A percentile compares a stretch with the other conserved stretches of the same genome.
Evolutionary conservation across 2,797 vertebrate genomes (phyloP).

Genomic region (Martes flavigula): DNA sequence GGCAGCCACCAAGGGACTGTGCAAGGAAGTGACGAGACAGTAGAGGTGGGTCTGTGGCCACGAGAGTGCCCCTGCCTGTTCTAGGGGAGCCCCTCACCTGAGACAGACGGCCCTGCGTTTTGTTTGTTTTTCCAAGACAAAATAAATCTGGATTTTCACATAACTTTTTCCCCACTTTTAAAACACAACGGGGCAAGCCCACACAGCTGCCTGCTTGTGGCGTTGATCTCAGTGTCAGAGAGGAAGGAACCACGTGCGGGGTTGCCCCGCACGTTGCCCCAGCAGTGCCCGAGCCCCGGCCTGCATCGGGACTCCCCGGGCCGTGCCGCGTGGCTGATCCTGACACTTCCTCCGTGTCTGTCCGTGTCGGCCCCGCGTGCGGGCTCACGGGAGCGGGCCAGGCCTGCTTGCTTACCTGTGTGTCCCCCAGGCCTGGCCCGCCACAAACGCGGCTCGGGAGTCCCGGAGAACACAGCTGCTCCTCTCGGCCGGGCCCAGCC

Average conservation of each 20-base stretch:
- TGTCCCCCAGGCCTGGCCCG: neutral
- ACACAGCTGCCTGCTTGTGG: neutral
- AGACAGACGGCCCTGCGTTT: neutral
- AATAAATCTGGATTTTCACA: neutral
- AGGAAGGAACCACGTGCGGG: neutral
- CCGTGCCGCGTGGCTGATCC: fast-evolving
- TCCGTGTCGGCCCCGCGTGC: fast-evolving
- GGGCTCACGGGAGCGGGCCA: neutral
- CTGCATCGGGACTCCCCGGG: neutral
- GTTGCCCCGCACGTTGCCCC: too few relatives aligned
- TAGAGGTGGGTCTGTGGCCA: fast-evolving
- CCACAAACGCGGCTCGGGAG: too few relatives aligned
- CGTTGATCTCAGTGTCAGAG: neutral
- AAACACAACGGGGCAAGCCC: neutral
- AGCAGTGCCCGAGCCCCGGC: neutral
- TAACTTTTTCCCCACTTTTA: neutral
- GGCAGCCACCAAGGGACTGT: fast-evolving
- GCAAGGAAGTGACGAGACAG: fast-evolving
- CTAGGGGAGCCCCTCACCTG: fast-evolving
- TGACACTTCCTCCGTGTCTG: fast-evolving
- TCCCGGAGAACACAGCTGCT: fast-evolving
- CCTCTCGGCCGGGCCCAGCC: neutral
- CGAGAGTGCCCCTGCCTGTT: fast-evolving
- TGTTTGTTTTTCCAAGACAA: neutral
- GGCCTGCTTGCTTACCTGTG: fast-evolving